These are phyloP conservation scores for Monopis laevigella DNA, from an alignment of 2,888 invertebrate genomes.

Conservation along the genomic window DNA sequence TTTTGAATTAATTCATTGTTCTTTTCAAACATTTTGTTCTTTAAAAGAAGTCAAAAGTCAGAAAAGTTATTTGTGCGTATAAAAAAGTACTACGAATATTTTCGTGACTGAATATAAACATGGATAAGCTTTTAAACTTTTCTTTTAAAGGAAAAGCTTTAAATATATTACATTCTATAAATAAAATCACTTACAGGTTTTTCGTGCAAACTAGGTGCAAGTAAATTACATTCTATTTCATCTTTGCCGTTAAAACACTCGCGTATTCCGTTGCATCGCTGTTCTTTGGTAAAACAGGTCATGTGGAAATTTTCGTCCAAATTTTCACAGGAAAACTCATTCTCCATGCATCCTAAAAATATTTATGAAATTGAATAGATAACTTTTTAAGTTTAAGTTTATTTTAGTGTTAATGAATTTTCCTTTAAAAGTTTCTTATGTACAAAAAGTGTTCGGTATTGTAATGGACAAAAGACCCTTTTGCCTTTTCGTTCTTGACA, in stretches of 20 bases:
- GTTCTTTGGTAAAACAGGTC: conserved; percentile 72
- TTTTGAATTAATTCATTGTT: background rate
- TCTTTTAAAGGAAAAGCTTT: too few relatives aligned
- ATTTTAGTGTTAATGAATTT: too few relatives aligned
- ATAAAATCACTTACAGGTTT: conserved; percentile 49
- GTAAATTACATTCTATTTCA: conserved; percentile 78
- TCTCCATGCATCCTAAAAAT: conserved; percentile 68
- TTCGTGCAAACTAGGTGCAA: conserved; percentile 66
- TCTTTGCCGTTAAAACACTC: conserved; percentile 81
- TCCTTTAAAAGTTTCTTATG: too few relatives aligned
- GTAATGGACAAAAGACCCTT: too few relatives aligned
- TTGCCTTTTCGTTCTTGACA: too few relatives aligned
- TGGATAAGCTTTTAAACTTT: conserved; percentile 25
- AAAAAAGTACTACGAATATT: background rate
- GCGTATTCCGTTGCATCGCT: conserved; percentile 76
- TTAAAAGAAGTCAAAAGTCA: background rate
- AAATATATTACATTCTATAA: too few relatives aligned
- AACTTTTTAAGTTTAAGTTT: too few relatives aligned
- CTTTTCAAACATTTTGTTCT: background rate
- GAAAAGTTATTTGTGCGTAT: background rate
- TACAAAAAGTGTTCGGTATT: too few relatives aligned
- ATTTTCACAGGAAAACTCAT: conserved; percentile 76
- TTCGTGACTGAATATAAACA: conserved; percentile 14
- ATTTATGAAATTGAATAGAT: too few relatives aligned
- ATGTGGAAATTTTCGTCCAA: conserved; percentile 58